phyloP scores from a whole-genome alignment of 2,113 vertebrate species.

The Xyliphius kryptos region DNA sequence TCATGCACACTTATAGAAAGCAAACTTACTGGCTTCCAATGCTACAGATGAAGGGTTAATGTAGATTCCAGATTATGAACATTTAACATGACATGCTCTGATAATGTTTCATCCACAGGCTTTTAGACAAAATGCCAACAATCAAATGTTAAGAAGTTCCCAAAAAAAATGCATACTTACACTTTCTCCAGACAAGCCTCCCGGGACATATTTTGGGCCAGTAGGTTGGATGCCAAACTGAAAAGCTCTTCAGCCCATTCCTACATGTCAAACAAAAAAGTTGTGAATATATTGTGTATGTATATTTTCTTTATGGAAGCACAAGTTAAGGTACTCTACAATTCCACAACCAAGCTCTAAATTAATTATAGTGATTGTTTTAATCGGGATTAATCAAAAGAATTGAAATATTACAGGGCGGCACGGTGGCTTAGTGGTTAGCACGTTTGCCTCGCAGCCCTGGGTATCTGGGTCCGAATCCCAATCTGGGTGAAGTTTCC shows the following conservation, averaged over 20 bases:
- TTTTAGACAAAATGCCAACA: too few species aligned
- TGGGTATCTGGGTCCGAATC: too few species aligned
- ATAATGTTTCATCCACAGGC: too few species aligned
- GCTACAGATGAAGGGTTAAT: not conserved
- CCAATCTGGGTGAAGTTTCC: too few species aligned
- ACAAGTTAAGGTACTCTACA: too few species aligned
- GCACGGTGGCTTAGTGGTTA: too few species aligned
- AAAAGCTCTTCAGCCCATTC: slow-evolving; percentile 96
- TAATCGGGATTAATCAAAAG: too few species aligned
- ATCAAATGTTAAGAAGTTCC: not conserved
- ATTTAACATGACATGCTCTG: not conserved
- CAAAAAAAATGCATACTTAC: slow-evolving; percentile 62
- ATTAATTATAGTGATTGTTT: too few species aligned
- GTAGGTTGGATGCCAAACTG: slow-evolving; percentile 85
- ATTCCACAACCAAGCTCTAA: too few species aligned
- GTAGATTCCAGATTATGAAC: not conserved
- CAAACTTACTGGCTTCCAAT: slow-evolving; percentile 9
- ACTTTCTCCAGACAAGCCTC: slow-evolving; percentile 91
- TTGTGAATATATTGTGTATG: not conserved
- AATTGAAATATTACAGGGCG: too few species aligned
- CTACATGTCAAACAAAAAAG: slow-evolving; percentile 53
- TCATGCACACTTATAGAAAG: not conserved
- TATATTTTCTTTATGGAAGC: too few species aligned
- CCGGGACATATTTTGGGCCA: slow-evolving; percentile 95
- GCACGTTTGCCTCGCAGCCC: too few species aligned